Percentiles rank a stretch among this genome's conserved stretches.
Evolutionary conservation across 2,113 vertebrate species (phyloP).

Genomic region (Cettia cetti): DNA sequence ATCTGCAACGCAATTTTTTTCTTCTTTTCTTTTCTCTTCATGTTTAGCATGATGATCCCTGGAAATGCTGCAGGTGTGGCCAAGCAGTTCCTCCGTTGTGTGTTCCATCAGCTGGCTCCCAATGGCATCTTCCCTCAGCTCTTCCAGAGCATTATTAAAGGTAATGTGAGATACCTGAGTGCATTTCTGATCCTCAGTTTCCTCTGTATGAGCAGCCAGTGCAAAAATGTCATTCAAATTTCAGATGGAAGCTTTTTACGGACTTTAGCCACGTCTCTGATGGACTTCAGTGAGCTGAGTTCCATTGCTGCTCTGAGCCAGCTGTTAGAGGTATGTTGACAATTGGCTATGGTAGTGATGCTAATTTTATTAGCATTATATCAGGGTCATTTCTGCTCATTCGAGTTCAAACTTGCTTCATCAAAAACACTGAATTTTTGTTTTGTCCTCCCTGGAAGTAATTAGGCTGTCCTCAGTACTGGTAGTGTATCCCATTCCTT

Average conservation of each 20-base stretch:
- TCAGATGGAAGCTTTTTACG: constrained; percentile 93
- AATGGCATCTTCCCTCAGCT: constrained; percentile 97
- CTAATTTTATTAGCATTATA: background rate
- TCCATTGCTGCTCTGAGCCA: constrained; percentile 94
- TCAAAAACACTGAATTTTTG: background rate
- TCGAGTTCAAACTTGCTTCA: background rate
- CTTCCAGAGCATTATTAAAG: constrained; percentile 98
- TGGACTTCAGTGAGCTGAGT: constrained; percentile 96
- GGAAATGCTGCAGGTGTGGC: constrained; percentile 97
- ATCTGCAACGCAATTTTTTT: background rate
- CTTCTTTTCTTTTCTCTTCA: background rate
- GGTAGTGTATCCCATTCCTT: background rate
- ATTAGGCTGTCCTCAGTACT: background rate
- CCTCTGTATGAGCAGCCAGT: background rate
- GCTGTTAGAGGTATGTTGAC: constrained; percentile 87
- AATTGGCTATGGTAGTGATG: background rate
- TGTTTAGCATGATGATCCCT: constrained; percentile 91
- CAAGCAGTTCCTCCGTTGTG: constrained; percentile 96
- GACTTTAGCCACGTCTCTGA: constrained; percentile 88
- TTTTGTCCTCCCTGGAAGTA: background rate
- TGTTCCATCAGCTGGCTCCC: constrained; percentile 95
- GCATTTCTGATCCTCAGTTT: background rate
- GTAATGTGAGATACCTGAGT: constrained; percentile 50
- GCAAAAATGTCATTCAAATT: constrained; percentile 3
- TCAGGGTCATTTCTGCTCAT: background rate